These are phyloP conservation scores for Brachionus koreanus DNA, from an alignment of 1,140 invertebrate species.

Conservation along the genomic window DNA sequence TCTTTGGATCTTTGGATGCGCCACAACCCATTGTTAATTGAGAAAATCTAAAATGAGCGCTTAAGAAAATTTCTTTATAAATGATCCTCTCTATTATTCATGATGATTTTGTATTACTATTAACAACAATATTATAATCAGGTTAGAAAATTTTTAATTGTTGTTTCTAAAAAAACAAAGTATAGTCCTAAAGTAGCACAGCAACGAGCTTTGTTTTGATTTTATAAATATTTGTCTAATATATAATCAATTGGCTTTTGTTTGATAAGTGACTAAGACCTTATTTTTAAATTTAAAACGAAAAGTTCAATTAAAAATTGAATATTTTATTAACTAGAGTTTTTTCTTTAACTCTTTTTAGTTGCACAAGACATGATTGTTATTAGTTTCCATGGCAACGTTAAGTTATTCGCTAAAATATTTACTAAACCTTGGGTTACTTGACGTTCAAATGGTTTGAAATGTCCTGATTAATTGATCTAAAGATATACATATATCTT, in stretches of 20 bases:
- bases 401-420: neutral
- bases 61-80: neutral
- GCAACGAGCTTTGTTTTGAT: neutral
- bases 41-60: conserved; percentile 14
- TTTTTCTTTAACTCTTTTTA: neutral
- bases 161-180: neutral
- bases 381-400: neutral
- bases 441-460: neutral
- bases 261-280: neutral
- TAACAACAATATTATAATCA: conserved; percentile 21
- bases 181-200: neutral
- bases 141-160: conserved; percentile 7
- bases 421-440: neutral
- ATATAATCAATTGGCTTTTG: neutral
- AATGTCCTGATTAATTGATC: neutral
- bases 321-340: neutral
- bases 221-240: neutral
- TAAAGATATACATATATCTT: neutral
- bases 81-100: neutral
- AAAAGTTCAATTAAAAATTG: neutral
- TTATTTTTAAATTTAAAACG: neutral
- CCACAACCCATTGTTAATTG: conserved; percentile 36
- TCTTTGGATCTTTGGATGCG: conserved; percentile 29
- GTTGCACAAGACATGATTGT: neutral
- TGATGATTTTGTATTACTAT: neutral